Conservation (phyloP, 2,113 vertebrate genomes). For the Chauna torquata region DNA sequence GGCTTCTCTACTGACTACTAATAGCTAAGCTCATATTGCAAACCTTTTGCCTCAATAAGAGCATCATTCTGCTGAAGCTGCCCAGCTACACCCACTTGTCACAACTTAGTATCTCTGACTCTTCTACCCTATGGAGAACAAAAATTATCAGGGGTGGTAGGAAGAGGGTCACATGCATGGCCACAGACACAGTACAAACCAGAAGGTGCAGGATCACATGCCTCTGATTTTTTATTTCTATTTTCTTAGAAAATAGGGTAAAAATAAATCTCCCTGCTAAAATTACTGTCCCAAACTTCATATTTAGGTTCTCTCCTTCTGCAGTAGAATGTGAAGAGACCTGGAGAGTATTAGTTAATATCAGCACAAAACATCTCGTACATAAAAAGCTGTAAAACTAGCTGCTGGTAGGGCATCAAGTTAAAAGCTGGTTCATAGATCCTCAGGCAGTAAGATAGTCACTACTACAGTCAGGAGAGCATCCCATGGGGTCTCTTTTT, state of each 20-base stretch:
- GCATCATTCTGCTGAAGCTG: background rate
- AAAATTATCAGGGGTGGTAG: background rate
- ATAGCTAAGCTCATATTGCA: background rate
- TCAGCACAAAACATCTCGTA: background rate
- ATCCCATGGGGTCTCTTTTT: background rate
- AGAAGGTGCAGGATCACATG: background rate
- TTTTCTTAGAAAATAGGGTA: background rate
- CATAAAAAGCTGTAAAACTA: background rate
- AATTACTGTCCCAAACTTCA: background rate
- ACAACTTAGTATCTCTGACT: background rate
- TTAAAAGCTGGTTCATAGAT: background rate
- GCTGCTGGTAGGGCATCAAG: background rate
- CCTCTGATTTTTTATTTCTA: background rate
- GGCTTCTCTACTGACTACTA: background rate
- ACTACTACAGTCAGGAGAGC: background rate
- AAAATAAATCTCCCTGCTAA: background rate
- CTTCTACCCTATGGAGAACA: background rate
- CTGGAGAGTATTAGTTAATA: background rate
- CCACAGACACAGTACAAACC: background rate
- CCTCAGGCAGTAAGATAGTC: background rate
- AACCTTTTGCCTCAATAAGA: background rate
- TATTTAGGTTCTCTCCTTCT: background rate
- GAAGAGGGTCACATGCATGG: fast-evolving
- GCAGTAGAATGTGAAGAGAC: background rate
- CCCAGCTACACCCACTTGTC: background rate